phyloP scores from a whole-genome alignment of 1,140 invertebrate genomes.

The Camponotus pennsylvanicus region DNA sequence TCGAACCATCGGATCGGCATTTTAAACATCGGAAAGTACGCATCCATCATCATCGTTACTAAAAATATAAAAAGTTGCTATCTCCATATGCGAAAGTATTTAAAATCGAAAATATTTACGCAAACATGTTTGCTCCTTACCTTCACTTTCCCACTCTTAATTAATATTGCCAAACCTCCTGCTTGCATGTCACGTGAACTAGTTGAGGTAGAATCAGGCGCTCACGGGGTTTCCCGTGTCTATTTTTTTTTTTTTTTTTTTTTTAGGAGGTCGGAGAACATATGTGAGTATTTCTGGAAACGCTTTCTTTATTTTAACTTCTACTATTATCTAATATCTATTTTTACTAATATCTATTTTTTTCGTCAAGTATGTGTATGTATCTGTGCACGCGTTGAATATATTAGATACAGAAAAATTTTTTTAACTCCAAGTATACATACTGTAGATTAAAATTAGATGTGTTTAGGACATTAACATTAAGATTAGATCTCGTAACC shows the following conservation, averaged over 20 bases:
- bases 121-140: conserved; percentile 11
- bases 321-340: conserved; percentile 16
- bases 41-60: background rate
- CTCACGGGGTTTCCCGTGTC: conserved; percentile 16
- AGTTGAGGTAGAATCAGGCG: conserved; percentile 14
- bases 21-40: background rate
- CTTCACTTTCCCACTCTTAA: conserved; percentile 29
- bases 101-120: conserved; percentile 32
- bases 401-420: conserved; percentile 3
- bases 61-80: conserved; percentile 34
- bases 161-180: background rate
- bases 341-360: background rate
- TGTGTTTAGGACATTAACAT: background rate
- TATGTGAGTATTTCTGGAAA: background rate
- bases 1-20: background rate
- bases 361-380: background rate
- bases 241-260: background rate
- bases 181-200: conserved; percentile 14
- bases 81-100: conserved; percentile 18
- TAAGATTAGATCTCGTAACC: conserved; percentile 27
- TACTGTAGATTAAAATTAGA: no score
- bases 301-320: conserved; percentile 4
- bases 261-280: conserved; percentile 13
- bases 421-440: background rate
- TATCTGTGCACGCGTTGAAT: background rate